Conservation (phyloP, 2,113 vertebrate genomes). For the Hippopotamus amphibius region DNA sequence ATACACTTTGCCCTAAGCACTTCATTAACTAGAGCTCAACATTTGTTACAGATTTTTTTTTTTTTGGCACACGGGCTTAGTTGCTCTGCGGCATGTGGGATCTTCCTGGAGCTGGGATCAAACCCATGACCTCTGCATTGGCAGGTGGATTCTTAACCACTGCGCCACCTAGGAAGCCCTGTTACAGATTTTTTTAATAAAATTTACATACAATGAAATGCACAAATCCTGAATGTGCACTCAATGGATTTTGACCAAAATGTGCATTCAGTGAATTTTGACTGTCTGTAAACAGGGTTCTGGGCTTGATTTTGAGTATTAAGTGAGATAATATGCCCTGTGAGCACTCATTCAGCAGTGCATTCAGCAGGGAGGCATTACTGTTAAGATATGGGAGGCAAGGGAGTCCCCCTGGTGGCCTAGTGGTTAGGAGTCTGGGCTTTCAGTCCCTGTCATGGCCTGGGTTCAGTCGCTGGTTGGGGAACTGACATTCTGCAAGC, state of each 20-base stretch:
- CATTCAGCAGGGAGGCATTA: not conserved
- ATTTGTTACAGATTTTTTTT: not conserved
- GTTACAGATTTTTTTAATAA: not conserved
- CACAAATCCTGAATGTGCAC: not conserved
- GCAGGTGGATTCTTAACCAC: too few relatives aligned
- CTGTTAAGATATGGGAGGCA: not conserved
- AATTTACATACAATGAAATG: not conserved
- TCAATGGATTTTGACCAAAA: not conserved
- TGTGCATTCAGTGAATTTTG: not conserved
- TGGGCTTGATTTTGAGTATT: not conserved
- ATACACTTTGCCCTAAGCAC: not conserved
- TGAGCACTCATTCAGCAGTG: not conserved
- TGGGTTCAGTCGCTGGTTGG: too few relatives aligned
- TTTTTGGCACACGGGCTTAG: too few relatives aligned
- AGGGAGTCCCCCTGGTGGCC: too few relatives aligned
- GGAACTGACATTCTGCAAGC: too few relatives aligned
- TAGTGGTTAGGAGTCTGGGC: too few relatives aligned
- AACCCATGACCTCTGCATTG: too few relatives aligned
- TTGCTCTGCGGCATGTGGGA: too few relatives aligned
- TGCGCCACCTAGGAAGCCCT: too few relatives aligned
- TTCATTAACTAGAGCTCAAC: not conserved
- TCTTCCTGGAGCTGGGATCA: too few relatives aligned
- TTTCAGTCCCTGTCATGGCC: too few relatives aligned
- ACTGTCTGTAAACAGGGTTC: not conserved
- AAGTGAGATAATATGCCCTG: not conserved